A percentile compares a stretch with the other conserved stretches of the same genome.
These are phyloP conservation scores for Tringa solitaria DNA, from an alignment of 2,113 vertebrate genomes.

Conservation along the genomic window DNA sequence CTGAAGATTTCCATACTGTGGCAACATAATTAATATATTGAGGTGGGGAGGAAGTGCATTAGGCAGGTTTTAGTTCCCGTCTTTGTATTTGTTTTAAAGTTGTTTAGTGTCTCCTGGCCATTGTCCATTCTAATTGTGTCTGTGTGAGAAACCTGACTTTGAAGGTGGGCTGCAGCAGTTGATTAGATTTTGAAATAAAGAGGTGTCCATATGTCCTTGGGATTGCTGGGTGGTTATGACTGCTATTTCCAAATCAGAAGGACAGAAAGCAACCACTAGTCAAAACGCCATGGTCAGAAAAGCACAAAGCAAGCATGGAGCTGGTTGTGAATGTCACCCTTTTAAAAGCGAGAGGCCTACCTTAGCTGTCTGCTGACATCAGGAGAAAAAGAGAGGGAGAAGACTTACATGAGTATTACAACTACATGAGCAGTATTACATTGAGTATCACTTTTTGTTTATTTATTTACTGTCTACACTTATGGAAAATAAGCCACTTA, in stretches of 20 bases:
- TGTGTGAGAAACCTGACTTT: neutral
- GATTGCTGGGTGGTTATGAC: neutral
- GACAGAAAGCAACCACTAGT: rapidly evolving
- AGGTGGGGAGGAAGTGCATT: neutral
- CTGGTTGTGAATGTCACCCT: neutral
- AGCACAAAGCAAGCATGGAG: neutral
- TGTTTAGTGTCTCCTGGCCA: neutral
- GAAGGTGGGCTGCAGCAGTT: neutral
- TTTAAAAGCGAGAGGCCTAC: neutral
- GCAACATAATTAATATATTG: neutral
- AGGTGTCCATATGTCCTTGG: neutral
- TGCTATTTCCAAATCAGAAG: neutral
- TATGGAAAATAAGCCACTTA: neutral
- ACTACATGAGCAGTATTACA: neutral
- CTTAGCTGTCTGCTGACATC: neutral
- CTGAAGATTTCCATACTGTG: neutral
- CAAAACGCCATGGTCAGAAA: neutral
- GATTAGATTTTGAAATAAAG: slow-evolving; percentile 1
- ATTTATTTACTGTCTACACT: neutral
- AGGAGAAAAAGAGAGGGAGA: neutral
- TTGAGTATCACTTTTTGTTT: neutral
- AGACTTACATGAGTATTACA: neutral
- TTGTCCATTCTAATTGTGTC: neutral
- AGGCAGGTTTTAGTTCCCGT: neutral
- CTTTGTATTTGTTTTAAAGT: neutral